Percentiles rank a stretch among this genome's conserved stretches.
These are phyloP conservation scores for Lepidocyrtinus sp. DNA, from an alignment of 2,888 invertebrate genomes.

Conservation along the genomic window DNA sequence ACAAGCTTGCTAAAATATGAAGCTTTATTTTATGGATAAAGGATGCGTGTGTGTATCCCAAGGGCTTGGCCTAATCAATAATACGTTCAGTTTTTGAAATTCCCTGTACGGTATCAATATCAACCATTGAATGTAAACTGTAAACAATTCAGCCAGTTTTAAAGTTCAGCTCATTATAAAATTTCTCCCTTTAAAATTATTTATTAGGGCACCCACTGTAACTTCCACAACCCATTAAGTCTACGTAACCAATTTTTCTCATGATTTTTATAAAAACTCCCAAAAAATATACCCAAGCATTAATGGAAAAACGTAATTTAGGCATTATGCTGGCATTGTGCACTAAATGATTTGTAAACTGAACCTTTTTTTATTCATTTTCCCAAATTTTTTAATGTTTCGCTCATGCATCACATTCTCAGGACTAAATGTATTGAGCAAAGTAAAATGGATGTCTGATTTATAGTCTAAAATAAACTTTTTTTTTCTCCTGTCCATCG, in stretches of 20 bases:
- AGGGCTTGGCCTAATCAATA: conserved; percentile 30
- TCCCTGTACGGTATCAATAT: no score
- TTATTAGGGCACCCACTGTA: neutral
- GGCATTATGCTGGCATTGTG: conserved; percentile 29
- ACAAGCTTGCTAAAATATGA: neutral
- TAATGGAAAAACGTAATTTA: neutral
- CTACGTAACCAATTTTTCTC: neutral
- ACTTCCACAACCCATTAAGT: neutral
- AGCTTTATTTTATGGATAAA: neutral
- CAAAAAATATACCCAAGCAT: neutral
- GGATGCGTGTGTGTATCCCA: conserved; percentile 23
- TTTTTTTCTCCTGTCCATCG: conserved; percentile 7
- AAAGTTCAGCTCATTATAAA: conserved; percentile 16
- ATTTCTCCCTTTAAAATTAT: neutral
- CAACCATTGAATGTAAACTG: conserved; percentile 25
- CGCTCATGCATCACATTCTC: conserved; percentile 32
- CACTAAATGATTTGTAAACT: conserved; percentile 58
- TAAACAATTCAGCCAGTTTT: neutral
- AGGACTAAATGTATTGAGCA: conserved; percentile 18
- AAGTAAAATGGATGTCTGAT: conserved; percentile 50
- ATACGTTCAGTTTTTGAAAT: no score
- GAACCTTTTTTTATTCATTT: conserved; percentile 33
- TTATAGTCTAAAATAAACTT: conserved; percentile 37
- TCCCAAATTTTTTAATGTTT: neutral
- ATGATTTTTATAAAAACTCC: neutral